These are phyloP conservation scores for Brenthis hecate DNA, from an alignment of 2,888 invertebrate genomes.

Conservation along the genomic window DNA sequence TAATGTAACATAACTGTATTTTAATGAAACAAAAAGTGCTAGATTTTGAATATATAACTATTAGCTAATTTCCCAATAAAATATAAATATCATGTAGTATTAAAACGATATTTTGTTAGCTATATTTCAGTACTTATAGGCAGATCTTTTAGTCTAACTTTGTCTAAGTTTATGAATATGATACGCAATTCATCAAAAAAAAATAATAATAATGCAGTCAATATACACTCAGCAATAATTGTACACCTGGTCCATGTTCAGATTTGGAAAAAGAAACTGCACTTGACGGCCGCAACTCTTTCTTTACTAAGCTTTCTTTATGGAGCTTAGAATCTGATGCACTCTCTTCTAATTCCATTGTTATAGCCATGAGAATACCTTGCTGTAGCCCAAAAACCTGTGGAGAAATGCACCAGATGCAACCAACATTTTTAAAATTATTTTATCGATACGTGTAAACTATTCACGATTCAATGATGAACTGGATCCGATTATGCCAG, in stretches of 20 bases:
- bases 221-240: neutral
- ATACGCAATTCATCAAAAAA: neutral
- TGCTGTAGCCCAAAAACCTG: slow-evolving; percentile 54
- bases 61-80: no score
- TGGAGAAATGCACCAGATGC: slow-evolving; percentile 49
- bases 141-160: no score
- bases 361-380: slow-evolving; percentile 72
- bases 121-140: no score
- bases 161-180: no score
- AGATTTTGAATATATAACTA: no score
- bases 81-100: no score
- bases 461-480: slow-evolving; percentile 52
- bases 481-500: slow-evolving; percentile 56
- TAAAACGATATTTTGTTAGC: no score
- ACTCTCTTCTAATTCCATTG: slow-evolving; percentile 75
- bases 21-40: no score
- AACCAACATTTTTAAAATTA: slow-evolving; percentile 49
- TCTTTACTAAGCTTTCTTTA: slow-evolving; percentile 69
- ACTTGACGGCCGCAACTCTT: slow-evolving; percentile 70
- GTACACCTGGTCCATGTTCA: slow-evolving; percentile 70
- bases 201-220: no score
- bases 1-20: no score
- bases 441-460: slow-evolving; percentile 55
- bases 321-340: slow-evolving; percentile 76
- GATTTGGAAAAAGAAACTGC: slow-evolving; percentile 73